Evolutionary conservation across 2,113 vertebrate species (phyloP), one percentile per base, ranked within the genome.

Genomic region (Spizaetus ornatus): DNA sequence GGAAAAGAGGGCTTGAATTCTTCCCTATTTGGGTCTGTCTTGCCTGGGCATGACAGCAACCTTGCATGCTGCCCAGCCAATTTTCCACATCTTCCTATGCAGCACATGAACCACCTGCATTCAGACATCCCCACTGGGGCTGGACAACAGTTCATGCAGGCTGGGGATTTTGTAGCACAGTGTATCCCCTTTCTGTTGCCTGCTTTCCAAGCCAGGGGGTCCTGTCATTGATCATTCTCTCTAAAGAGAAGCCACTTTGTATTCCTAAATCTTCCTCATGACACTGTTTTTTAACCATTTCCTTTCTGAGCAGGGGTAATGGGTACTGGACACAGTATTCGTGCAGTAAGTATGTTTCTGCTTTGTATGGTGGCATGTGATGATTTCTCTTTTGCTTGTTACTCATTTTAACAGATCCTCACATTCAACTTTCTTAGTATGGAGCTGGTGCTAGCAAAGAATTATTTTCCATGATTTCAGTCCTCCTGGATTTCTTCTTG

Each of bases 41-140:
- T 76, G 52, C 17, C 69, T 69, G 70, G 43, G 32, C 47, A 63
- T 10, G 20, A 67, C 47, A 63, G 6, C 45, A 84, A 19, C 78
- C 17, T 86, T 74, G 61, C 50, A 42, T 0, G 0, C 9, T 6
- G 2, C 52, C 69, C 7, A 4, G 55, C 11, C 16, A 40, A 13
- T 71, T 92, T 89, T 67, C 65, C 43, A 70, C 31, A 61, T 36
- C 43, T 17, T 11, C 38, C 43, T 40, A 5, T 1, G 4, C 13
- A 67, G 55, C 29, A 13, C 22, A 36, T 0, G 1, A 67, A 48
- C 32, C 13, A 34, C 42, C 52, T 2, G 1, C 20, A 61, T 13
- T 26, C 34, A 73, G 69, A 62, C 9, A 21, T 17, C n/a, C 13
- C 31, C 6, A 2, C 19, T 50, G 59, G n/a, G 50, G 26, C 27